Conservation (phyloP, 2,797 vertebrate species). For the Falco peregrinus region DNA sequence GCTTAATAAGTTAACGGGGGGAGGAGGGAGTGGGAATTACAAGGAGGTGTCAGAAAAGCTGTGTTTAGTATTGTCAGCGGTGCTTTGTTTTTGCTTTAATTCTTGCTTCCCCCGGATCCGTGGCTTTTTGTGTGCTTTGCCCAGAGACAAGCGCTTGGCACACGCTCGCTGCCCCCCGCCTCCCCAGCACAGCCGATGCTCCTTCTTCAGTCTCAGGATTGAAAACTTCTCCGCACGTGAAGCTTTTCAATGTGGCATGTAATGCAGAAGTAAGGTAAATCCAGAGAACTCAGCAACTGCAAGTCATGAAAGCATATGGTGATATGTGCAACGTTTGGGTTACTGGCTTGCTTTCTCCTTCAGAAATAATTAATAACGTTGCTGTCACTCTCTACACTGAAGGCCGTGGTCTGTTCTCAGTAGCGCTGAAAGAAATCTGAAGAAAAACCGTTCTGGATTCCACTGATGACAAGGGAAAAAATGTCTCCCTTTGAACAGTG, state of each 20-base stretch:
- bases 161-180: accelerated
- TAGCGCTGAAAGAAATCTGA: neutral
- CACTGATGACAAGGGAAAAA: neutral
- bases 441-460: accelerated
- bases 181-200: accelerated
- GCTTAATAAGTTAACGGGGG: neutral
- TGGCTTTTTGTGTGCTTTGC: neutral
- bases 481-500: neutral
- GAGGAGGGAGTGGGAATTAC: conserved; percentile 25
- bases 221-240: accelerated
- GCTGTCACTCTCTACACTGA: neutral
- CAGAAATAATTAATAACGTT: neutral
- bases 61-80: neutral
- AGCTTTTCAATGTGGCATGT: neutral
- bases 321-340: accelerated
- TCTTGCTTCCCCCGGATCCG: neutral
- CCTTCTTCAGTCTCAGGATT: accelerated
- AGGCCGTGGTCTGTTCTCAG: accelerated
- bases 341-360: neutral
- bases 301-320: neutral
- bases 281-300: neutral
- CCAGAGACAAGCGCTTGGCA: neutral
- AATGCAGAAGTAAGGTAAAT: neutral
- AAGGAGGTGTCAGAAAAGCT: conserved; percentile 29
- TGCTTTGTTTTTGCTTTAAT: neutral